Percentiles rank a stretch among this genome's conserved stretches.
phyloP scores from a whole-genome alignment of 2,888 invertebrate species.

The Atherix ibis region DNA sequence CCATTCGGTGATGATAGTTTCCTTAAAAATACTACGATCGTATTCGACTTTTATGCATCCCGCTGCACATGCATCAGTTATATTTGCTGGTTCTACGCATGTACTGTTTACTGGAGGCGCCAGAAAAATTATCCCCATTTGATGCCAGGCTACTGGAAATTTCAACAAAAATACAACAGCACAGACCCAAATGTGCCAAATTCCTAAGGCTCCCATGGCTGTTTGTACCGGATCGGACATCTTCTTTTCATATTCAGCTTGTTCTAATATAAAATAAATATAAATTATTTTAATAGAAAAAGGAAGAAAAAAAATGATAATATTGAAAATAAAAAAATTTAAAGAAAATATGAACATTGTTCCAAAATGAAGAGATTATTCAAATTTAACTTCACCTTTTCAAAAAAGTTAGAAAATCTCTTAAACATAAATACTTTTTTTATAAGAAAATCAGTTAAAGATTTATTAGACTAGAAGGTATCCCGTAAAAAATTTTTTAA shows the following conservation, averaged over 20 bases:
- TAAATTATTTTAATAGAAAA: neutral
- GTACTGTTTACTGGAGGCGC: conserved; percentile 48
- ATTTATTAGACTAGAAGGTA: no score
- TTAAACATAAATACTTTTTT: no score
- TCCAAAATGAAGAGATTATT: no score
- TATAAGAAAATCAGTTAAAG: no score
- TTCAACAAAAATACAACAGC: conserved; percentile 52
- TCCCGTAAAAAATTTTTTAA: no score
- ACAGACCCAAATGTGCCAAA: conserved; percentile 60
- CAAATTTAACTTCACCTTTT: no score
- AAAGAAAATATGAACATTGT: no score
- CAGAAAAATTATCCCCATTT: conserved; percentile 60
- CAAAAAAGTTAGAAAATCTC: no score
- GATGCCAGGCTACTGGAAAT: conserved; percentile 69
- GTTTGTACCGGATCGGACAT: conserved; percentile 50
- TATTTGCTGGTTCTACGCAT: conserved; percentile 28
- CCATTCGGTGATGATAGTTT: conserved; percentile 59
- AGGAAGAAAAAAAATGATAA: neutral
- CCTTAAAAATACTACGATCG: conserved; percentile 44
- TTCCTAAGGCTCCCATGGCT: conserved; percentile 54
- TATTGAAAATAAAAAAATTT: no score
- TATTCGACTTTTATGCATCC: conserved; percentile 43
- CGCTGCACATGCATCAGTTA: conserved; percentile 33
- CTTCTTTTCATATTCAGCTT: conserved; percentile 11
- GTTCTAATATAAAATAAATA: conserved; percentile 11